These are phyloP conservation scores for Cheilosia pagana DNA, from an alignment of 2,888 invertebrate species.

Conservation along the genomic window DNA sequence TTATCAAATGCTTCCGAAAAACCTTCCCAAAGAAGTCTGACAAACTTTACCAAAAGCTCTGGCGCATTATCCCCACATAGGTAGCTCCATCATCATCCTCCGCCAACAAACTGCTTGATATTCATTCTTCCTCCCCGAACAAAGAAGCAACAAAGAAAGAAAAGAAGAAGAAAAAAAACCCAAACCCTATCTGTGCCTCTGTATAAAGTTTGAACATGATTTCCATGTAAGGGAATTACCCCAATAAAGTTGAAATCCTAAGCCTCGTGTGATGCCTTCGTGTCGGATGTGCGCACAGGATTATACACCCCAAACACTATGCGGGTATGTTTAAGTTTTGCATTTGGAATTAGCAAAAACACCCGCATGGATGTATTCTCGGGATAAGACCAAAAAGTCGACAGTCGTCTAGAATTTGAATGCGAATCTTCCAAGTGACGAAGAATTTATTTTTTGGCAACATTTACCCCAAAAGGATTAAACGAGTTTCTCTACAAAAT, in stretches of 20 bases:
- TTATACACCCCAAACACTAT: constrained; percentile 42
- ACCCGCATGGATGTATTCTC: constrained; percentile 64
- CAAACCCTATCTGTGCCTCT: constrained; percentile 7
- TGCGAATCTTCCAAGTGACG: constrained; percentile 53
- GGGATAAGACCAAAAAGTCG: constrained; percentile 62
- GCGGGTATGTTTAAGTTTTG: constrained; percentile 68
- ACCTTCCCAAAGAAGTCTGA: constrained; percentile 13
- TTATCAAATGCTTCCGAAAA: constrained; percentile 15
- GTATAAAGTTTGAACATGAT: constrained; percentile 65
- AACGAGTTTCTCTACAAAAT: constrained; percentile 7
- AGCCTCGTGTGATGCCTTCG: constrained; percentile 74
- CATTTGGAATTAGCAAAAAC: constrained; percentile 75
- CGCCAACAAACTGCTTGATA: constrained; percentile 17
- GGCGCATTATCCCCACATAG: background rate
- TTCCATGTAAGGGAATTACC: constrained; percentile 68
- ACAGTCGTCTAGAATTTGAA: constrained; percentile 70
- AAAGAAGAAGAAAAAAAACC: constrained; percentile 5
- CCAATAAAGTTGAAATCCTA: constrained; percentile 72
- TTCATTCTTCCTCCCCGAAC: constrained; percentile 10
- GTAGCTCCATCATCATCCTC: constrained; percentile 7
- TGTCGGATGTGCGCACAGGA: constrained; percentile 61
- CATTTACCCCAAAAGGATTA: constrained; percentile 70
- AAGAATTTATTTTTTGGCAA: constrained; percentile 72
- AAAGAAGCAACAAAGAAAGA: too few species aligned
- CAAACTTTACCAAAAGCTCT: constrained; percentile 52